phyloP scores from a whole-genome alignment of 2,113 vertebrate genomes.

The Stegostoma tigrinum region DNA sequence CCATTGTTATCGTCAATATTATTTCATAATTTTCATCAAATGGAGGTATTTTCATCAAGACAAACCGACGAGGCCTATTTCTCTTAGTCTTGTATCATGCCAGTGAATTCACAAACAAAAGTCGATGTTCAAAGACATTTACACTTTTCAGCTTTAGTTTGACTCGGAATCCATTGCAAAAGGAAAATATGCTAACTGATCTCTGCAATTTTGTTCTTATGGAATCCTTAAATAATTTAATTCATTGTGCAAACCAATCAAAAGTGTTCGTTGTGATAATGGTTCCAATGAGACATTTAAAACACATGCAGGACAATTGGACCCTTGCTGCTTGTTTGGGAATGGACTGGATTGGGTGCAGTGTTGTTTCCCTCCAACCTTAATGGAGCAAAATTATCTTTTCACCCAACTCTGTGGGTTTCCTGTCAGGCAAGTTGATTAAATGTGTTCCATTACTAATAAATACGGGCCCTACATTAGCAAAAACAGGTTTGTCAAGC shows the following conservation, averaged over 20 bases:
- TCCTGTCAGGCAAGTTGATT: too few relatives aligned
- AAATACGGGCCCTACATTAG: too few relatives aligned
- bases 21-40: background rate
- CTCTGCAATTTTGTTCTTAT: background rate
- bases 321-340: too few relatives aligned
- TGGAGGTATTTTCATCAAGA: background rate
- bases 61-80: background rate
- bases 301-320: too few relatives aligned
- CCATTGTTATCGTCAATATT: background rate
- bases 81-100: background rate
- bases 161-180: background rate
- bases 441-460: too few relatives aligned
- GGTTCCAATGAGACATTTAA: too few relatives aligned
- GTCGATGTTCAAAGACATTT: background rate
- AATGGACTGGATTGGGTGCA: too few relatives aligned
- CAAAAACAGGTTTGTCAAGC: too few relatives aligned
- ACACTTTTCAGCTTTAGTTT: background rate
- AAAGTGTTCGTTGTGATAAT: background rate
- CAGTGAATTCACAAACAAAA: background rate
- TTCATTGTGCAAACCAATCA: background rate
- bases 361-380: too few relatives aligned
- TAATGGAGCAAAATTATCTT: too few relatives aligned
- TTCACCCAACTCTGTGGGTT: too few relatives aligned
- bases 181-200: background rate
- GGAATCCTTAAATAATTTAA: background rate